Conservation (phyloP, 2,797 vertebrate genomes). For the Thaleichthys pacificus region DNA sequence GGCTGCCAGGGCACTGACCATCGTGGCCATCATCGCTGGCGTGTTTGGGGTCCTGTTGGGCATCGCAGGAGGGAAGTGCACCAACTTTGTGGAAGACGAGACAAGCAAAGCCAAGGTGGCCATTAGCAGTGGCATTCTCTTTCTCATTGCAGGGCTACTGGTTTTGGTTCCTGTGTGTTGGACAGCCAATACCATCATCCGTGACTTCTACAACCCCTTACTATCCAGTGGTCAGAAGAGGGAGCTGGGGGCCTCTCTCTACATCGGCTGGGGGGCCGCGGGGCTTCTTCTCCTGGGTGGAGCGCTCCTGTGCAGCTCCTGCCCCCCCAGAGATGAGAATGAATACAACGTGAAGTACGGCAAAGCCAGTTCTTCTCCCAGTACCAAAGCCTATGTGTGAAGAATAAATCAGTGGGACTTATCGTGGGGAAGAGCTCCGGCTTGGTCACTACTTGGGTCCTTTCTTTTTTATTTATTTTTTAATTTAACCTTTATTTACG, state of each 20-base stretch:
- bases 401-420: not conserved
- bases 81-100: constrained; percentile 82
- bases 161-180: constrained; percentile 82
- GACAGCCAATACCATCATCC: constrained; percentile 81
- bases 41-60: constrained; percentile 76
- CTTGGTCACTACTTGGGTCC: no score
- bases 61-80: constrained; percentile 82
- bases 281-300: constrained; percentile 82
- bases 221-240: constrained; percentile 76
- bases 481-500: no score
- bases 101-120: constrained; percentile 75
- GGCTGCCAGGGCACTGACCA: constrained; percentile 79
- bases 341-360: constrained; percentile 56
- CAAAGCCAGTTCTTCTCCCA: constrained; percentile 34
- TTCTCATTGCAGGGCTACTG: constrained; percentile 76
- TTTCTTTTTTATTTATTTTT: no score
- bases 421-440: no score
- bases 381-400: not conserved
- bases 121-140: constrained; percentile 70
- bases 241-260: constrained; percentile 85
- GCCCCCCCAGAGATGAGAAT: constrained; percentile 45
- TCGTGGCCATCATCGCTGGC: constrained; percentile 76
- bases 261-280: constrained; percentile 84
- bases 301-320: constrained; percentile 79
- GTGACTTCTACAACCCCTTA: constrained; percentile 85